A percentile compares a stretch with the other conserved stretches of the same genome.
phyloP scores from a whole-genome alignment of 2,888 invertebrate species.

The Leptinotarsa peninsularis region DNA sequence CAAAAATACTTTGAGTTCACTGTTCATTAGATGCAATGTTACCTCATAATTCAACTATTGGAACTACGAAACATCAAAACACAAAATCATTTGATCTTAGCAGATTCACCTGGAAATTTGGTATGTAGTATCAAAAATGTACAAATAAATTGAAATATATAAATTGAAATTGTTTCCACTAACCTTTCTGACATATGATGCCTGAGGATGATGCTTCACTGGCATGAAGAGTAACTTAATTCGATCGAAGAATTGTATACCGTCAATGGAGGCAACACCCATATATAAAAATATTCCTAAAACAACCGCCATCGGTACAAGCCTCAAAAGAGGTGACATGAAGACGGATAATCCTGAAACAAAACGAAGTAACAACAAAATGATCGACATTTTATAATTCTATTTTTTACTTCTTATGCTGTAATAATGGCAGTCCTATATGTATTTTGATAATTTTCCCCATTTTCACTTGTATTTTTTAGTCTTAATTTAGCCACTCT shows the following conservation, averaged over 20 bases:
- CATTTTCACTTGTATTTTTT: too few species aligned
- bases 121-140: not conserved
- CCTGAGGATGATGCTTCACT: conserved; percentile 93
- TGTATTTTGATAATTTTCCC: too few species aligned
- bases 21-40: too few species aligned
- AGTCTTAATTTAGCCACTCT: too few species aligned
- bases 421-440: too few species aligned
- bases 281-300: conserved; percentile 98
- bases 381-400: too few species aligned
- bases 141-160: not conserved
- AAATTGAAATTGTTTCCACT: conserved; percentile 57
- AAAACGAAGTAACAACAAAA: conserved; percentile 11
- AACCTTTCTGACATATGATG: conserved; percentile 88
- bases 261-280: conserved; percentile 94
- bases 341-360: conserved; percentile 78
- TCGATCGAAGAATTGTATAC: conserved; percentile 94
- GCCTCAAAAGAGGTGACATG: conserved; percentile 79
- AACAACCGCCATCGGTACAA: conserved; percentile 95
- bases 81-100: too few species aligned
- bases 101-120: not conserved
- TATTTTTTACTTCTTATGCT: too few species aligned
- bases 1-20: too few species aligned
- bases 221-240: conserved; percentile 92
- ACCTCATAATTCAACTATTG: too few species aligned
- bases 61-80: too few species aligned